phyloP scores from a whole-genome alignment of 2,113 vertebrate genomes.

The Vicugna pacos region DNA sequence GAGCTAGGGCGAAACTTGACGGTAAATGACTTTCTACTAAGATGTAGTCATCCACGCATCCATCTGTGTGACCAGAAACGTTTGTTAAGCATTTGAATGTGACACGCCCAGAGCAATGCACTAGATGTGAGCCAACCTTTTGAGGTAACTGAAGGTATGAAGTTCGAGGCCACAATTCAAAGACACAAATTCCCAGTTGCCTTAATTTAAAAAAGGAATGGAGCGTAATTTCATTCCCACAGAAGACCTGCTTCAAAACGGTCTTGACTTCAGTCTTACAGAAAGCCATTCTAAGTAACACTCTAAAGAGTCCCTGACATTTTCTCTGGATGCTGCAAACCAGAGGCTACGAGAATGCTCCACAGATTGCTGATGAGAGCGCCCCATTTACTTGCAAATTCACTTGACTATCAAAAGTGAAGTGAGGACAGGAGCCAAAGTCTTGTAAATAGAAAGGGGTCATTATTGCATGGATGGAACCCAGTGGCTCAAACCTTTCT shows the following conservation, averaged over 20 bases:
- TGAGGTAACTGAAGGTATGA: conserved; percentile 11
- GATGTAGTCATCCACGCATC: not conserved
- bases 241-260: not conserved
- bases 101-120: not conserved
- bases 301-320: conserved; percentile 40
- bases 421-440: conserved; percentile 62
- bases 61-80: not conserved
- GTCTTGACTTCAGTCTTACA: conserved; percentile 12
- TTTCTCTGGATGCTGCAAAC: conserved; percentile 24
- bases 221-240: not conserved
- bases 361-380: conserved; percentile 37
- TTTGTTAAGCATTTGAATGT: not conserved
- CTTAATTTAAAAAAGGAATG: conserved; percentile 26
- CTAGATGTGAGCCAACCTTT: not conserved
- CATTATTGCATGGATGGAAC: conserved; percentile 44
- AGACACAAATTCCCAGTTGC: conserved; percentile 36
- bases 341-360: conserved; percentile 56
- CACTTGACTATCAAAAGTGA: conserved; percentile 66
- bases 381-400: conserved; percentile 74
- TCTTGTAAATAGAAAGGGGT: conserved; percentile 70
- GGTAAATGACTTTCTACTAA: not conserved
- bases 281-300: conserved; percentile 58
- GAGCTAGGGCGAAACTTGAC: not conserved
- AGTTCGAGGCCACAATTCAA: not conserved
- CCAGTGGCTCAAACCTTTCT: conserved; percentile 45